Evolutionary conservation across 2,113 vertebrate genomes (phyloP), one percentile per base, ranked within the genome.

Genomic region (Nibea albiflora): DNA sequence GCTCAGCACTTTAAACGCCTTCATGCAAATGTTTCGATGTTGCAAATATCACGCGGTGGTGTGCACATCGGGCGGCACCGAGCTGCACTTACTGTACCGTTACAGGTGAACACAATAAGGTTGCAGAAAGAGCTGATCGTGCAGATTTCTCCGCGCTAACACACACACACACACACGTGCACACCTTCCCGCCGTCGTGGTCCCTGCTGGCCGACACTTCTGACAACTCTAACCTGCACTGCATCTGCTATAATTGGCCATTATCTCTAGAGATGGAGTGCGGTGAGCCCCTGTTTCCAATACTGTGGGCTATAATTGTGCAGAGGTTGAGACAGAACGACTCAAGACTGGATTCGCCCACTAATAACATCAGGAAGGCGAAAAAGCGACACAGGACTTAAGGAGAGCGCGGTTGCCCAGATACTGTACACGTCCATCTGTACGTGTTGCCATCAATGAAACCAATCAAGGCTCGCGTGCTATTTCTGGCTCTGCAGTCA

Each of bases 211-310:
- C 66, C 46, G 16, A 72, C 77, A 80, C 74, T 53, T 81, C 73
- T 75, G 52, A 52, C 84, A 86, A 80, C 66, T 61, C 39, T 70
- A 89, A 92, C 82, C 80, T 84, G 69, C 19, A 35, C 79, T 83
- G 83, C 66, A 64, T 85, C 85, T 77, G 77, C 81, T 88, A 68
- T 91, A 92, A 93, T 89, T 88, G 84, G 84, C 84, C 82, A 64
- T 88, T 80, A 88, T 90, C 90, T 86, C 81, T 28, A 31, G 87
- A 86, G 85, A 81, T 28, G 5, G 5, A 71, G 12, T 64, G 80
- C 31, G 22, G 70, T 17, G 16, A 46, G 76, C 47, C 63, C 39
- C 44, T 28, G 61, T 47, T 71, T 86, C 68, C 62, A 64, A 42
- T 58, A 77, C 60, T 11, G 20, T 56, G 57, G 52, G 73, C 73